Evolutionary conservation across 1,140 invertebrate species (phyloP).

Genomic region (Caenorhabditis latens): DNA sequence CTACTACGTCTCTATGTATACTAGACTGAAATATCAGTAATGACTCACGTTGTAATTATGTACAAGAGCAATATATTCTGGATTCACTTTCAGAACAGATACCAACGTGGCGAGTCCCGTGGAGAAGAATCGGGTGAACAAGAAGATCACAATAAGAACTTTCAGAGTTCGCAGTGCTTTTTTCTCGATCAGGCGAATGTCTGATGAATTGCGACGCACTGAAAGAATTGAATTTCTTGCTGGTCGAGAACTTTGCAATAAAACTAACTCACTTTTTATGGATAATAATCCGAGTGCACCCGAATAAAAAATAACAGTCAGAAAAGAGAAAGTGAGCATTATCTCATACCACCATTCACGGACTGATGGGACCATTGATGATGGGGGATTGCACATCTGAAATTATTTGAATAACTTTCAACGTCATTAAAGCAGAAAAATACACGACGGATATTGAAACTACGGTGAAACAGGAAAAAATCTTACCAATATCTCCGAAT

Average conservation of each 20-base stretch:
- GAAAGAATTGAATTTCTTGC: background rate
- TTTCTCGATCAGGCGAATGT: slow-evolving; percentile 16
- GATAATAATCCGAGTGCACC: slow-evolving; percentile 15
- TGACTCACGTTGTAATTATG: slow-evolving; percentile 41
- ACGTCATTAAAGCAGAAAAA: no score
- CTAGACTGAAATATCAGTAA: background rate
- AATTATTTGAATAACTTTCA: background rate
- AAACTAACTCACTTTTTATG: background rate
- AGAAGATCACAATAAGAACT: slow-evolving; percentile 18
- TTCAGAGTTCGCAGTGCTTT: slow-evolving; percentile 5
- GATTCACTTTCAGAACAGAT: background rate
- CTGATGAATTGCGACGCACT: slow-evolving; percentile 8
- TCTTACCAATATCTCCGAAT: background rate
- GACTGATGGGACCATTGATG: background rate
- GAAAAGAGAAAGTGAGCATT: background rate
- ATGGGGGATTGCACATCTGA: slow-evolving; percentile 7
- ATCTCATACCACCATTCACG: slow-evolving; percentile 9
- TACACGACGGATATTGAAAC: background rate
- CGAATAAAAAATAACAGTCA: slow-evolving; percentile 24
- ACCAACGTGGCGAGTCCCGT: slow-evolving; percentile 9
- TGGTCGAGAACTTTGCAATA: background rate
- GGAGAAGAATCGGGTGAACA: slow-evolving; percentile 16
- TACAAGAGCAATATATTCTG: background rate
- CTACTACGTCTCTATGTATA: background rate
- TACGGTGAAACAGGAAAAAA: background rate